These are phyloP conservation scores for Platysternon megacephalum DNA, from an alignment of 2,113 vertebrate genomes.

Conservation along the genomic window DNA sequence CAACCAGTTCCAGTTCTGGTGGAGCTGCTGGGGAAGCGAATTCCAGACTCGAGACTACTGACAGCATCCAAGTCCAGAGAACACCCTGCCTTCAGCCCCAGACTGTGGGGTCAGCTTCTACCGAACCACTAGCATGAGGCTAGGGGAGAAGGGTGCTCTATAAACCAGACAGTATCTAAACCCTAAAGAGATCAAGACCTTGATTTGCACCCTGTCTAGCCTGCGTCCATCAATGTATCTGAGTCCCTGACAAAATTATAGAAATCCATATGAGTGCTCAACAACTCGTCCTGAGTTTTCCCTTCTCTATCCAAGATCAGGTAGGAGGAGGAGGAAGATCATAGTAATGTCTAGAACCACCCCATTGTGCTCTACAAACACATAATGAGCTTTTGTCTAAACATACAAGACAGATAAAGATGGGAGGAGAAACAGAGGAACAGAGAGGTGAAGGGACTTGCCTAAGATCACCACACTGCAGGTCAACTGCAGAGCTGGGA, in stretches of 20 bases:
- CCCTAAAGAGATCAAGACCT: not conserved
- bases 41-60: not conserved
- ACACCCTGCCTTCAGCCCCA: not conserved
- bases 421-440: not conserved
- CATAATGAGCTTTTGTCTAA: not conserved
- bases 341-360: not conserved
- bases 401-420: not conserved
- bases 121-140: not conserved
- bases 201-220: not conserved
- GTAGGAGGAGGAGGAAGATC: not conserved
- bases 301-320: not conserved
- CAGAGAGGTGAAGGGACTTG: fast-evolving
- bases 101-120: not conserved
- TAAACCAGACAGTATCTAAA: not conserved
- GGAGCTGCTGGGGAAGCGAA: not conserved
- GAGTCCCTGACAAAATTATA: not conserved
- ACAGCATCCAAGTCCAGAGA: not conserved
- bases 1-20: not conserved
- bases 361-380: not conserved
- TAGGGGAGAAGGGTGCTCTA: not conserved
- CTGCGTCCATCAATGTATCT: not conserved
- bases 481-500: not conserved
- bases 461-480: not conserved
- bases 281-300: not conserved
- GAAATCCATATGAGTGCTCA: not conserved